Conservation (phyloP, 2,888 invertebrate genomes). For the Aricia artaxerxes region DNA sequence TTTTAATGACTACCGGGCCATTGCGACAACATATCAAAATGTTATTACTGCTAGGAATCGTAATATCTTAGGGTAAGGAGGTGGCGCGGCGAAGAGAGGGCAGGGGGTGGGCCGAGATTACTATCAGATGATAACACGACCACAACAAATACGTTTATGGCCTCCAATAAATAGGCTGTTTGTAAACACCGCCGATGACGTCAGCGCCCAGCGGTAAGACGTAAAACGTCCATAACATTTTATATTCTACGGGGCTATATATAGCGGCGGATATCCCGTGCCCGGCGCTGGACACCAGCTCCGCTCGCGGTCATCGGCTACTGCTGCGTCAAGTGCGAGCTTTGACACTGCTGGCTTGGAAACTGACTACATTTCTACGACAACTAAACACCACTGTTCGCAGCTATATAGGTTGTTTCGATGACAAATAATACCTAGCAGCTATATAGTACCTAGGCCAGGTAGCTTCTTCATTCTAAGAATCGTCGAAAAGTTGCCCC, state of each 20-base stretch:
- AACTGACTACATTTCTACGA: neutral
- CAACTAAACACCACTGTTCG: neutral
- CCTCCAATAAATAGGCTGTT: neutral
- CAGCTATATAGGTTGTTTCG: neutral
- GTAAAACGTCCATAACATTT: neutral
- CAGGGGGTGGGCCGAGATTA: neutral
- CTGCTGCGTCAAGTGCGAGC: neutral
- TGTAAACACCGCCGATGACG: neutral
- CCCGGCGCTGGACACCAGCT: too few species aligned
- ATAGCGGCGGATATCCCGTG: constrained; percentile 7
- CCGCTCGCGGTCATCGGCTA: too few species aligned
- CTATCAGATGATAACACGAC: neutral
- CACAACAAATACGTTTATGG: constrained; percentile 2
- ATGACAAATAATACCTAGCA: too few species aligned
- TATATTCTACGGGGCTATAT: neutral
- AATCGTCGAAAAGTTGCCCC: too few species aligned
- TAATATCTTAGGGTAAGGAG: neutral
- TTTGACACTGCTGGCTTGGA: neutral
- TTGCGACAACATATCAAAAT: neutral
- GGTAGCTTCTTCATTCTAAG: too few species aligned
- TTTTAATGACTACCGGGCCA: too few species aligned
- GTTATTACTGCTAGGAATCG: neutral
- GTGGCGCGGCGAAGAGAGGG: neutral
- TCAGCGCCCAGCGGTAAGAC: neutral
- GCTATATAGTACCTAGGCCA: too few species aligned